phyloP scores from a whole-genome alignment of 2,888 invertebrate species.

The Ariolimax columbianus region DNA sequence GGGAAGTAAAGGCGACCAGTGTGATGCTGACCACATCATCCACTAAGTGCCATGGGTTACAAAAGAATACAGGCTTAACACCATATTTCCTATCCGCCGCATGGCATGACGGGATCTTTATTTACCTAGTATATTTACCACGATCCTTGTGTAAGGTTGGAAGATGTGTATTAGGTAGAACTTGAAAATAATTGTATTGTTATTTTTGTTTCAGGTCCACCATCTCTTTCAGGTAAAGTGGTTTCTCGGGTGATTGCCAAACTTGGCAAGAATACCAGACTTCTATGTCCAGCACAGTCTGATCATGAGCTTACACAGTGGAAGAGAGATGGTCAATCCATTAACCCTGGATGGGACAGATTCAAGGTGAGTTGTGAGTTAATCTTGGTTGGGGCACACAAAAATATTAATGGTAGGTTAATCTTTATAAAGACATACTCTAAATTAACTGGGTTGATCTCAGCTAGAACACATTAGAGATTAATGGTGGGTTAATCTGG shows the following conservation, averaged over 20 bases:
- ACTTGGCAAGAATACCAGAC: constrained; percentile 70
- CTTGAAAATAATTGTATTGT: neutral
- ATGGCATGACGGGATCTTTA: no score
- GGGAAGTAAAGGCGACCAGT: no score
- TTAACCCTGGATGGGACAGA: constrained; percentile 71
- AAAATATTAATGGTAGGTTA: neutral
- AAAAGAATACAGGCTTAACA: no score
- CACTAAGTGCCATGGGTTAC: no score
- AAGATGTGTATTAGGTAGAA: no score
- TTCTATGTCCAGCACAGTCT: constrained; percentile 71
- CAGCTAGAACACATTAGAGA: no score
- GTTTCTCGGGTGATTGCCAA: constrained; percentile 66
- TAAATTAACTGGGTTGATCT: neutral
- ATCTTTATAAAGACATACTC: neutral
- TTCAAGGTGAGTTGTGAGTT: constrained; percentile 58
- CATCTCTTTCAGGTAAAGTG: constrained; percentile 62
- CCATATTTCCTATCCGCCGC: no score
- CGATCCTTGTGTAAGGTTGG: no score
- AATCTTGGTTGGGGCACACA: neutral
- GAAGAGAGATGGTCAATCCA: constrained; percentile 73
- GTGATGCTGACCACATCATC: no score
- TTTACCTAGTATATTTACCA: no score
- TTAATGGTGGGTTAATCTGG: neutral
- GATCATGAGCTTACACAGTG: constrained; percentile 70
- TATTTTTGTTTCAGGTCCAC: constrained; percentile 67